Percentiles rank a stretch among this genome's conserved stretches.
Evolutionary conservation across 1,140 invertebrate species (phyloP).

Genomic region (Drosophila equinoxialis): DNA sequence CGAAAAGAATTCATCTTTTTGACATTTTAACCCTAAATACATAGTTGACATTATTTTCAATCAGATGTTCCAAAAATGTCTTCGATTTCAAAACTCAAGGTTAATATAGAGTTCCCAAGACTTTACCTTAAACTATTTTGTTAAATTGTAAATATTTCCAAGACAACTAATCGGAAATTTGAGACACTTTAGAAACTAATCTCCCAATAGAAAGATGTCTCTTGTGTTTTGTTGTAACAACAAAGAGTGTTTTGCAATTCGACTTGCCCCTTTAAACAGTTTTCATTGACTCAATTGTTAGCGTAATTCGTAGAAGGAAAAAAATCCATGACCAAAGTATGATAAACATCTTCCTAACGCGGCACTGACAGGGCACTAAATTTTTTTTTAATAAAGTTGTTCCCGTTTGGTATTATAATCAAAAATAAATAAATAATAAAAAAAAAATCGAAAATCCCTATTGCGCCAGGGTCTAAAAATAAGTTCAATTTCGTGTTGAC

Average conservation of each 20-base stretch:
- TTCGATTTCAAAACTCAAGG: too few relatives aligned
- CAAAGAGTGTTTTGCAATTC: constrained; percentile 25
- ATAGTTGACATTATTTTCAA: too few relatives aligned
- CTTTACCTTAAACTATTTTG: too few relatives aligned
- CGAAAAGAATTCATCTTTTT: too few relatives aligned
- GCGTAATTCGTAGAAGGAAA: background rate
- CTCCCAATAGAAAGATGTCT: too few relatives aligned
- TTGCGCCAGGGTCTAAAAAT: constrained; percentile 74
- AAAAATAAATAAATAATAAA: constrained; percentile 8
- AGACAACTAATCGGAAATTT: too few relatives aligned
- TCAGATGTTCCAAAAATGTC: too few relatives aligned
- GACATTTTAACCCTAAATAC: too few relatives aligned
- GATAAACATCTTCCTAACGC: constrained; percentile 52
- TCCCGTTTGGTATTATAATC: constrained; percentile 35
- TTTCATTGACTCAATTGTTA: constrained; percentile 28
- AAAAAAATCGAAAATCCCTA: constrained; percentile 53
- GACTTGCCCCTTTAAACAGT: constrained; percentile 14
- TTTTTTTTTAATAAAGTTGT: constrained; percentile 70
- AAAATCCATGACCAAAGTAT: constrained; percentile 35
- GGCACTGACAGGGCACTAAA: constrained; percentile 10
- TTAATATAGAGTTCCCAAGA: too few relatives aligned
- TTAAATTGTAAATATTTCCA: too few relatives aligned
- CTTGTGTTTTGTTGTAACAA: too few relatives aligned
- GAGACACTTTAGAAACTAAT: too few relatives aligned
- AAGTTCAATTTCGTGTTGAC: constrained; percentile 79